Base-by-base conservation (phyloP, 2,888 invertebrate genomes). In the Lacanobia oleracea region DNA sequence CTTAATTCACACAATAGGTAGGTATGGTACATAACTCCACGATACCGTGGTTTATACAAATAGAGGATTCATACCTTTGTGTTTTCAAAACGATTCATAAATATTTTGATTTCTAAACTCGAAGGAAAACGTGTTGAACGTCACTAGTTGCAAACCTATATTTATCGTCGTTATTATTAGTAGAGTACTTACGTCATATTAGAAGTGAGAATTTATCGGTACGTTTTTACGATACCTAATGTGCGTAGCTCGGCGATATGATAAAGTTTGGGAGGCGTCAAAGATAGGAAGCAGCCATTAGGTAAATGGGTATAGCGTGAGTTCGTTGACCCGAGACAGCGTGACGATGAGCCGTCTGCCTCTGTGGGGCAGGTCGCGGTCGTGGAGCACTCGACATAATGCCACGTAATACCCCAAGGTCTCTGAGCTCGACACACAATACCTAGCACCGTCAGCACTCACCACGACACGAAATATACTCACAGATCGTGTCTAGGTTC, bases 311-410 rank as follows among this genome's bases (percentile, higher is more conserved):
- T 68, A 66, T 61, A 54, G 56, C 83, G 72, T 56, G 72, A 78
- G 87, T 82, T 88, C 85, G 80, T 80, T 84, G 87, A 86, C 81
- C 86, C 77, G 76, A 40, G 59, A 64, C 74, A 82, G 74, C 78
- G 82, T 86, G 86, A 82, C 86, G 88, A 74, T 76, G 82, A 82
- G 84, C 73, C 84, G 84, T 84, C 79, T 21, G 88, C 84, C 84
- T 84, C 79, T 21, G 88, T 91, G 88, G 76, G 92, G 91, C 89
- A 92, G 92, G 92, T 92, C 91, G 86, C 78, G 90, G 83, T 76
- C 83, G 87, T 87, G 87, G 83, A 85, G 77, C 83, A 73, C 82
- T 83, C 80, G 80, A 83, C 84, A 84, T 79, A 79, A 75, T 43
- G 82, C 78, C 84, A 86, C 88, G 88, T 85, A 79, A 82, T 80